Conservation (phyloP, 2,113 vertebrate species). For the Loxodonta africana region DNA sequence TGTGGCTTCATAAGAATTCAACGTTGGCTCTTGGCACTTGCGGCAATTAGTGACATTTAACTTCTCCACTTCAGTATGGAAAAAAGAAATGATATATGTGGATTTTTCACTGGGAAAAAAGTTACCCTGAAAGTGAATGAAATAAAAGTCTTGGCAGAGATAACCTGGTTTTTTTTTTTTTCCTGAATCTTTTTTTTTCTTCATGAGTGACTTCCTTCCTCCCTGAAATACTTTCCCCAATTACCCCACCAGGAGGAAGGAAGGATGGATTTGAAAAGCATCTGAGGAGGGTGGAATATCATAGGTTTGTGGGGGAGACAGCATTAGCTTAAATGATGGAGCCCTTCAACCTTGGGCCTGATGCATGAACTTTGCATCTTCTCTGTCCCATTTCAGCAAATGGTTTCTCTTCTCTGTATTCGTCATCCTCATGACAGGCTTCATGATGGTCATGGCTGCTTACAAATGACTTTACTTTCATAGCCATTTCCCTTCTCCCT, state of each 20-base stretch:
- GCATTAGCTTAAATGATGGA: conserved; percentile 38
- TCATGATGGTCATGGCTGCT: conserved; percentile 65
- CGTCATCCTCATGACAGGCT: conserved; percentile 71
- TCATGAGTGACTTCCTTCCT: conserved; percentile 45
- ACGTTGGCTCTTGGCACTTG: conserved; percentile 72
- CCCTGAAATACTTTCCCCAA: conserved; percentile 46
- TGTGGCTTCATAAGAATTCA: conserved; percentile 79
- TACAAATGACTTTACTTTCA: conserved; percentile 70
- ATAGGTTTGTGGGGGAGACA: not conserved
- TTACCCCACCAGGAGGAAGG: conserved; percentile 26
- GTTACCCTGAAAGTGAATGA: conserved; percentile 73
- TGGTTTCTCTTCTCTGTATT: conserved; percentile 54
- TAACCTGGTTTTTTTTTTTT: not conserved
- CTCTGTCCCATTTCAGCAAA: conserved; percentile 55
- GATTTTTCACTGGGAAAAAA: conserved; percentile 72
- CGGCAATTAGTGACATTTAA: conserved; percentile 81
- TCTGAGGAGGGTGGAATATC: conserved; percentile 19
- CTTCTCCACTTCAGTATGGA: conserved; percentile 79
- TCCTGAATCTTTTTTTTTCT: not conserved
- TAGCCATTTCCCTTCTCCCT: conserved; percentile 63
- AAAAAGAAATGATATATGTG: conserved; percentile 77
- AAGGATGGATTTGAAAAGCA: conserved; percentile 44
- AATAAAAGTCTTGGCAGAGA: conserved; percentile 68
- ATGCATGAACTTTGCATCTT: conserved; percentile 19
- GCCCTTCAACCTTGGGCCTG: conserved; percentile 27